phyloP scores from a whole-genome alignment of 2,113 vertebrate species.

The Microtus richardsoni region DNA sequence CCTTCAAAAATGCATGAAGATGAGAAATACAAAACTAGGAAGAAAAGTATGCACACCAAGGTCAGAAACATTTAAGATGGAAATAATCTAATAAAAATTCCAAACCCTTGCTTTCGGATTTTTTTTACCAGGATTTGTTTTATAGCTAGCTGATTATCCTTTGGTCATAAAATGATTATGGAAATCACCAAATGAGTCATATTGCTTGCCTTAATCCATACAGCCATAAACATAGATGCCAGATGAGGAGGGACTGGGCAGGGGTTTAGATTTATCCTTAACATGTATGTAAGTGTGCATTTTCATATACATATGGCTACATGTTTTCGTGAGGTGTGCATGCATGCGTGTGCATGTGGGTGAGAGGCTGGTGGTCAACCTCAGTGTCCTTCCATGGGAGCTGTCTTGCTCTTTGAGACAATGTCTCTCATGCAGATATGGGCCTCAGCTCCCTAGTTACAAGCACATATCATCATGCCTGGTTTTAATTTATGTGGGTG shows the following conservation, averaged over 20 bases:
- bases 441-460: background rate
- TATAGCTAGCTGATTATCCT: background rate
- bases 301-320: background rate
- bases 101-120: background rate
- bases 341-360: rapidly evolving
- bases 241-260: background rate
- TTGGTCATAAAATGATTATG: conserved; percentile 40
- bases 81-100: background rate
- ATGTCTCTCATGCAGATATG: background rate
- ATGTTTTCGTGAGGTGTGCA: background rate
- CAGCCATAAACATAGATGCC: background rate
- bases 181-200: background rate
- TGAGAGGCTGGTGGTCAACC: background rate
- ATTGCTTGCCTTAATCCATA: background rate
- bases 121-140: background rate
- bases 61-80: background rate
- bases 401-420: background rate
- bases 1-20: background rate
- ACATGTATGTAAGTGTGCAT: background rate
- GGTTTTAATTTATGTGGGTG: background rate
- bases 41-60: background rate
- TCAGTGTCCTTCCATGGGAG: background rate
- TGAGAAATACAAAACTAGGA: conserved; percentile 37
- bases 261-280: background rate
- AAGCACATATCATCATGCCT: background rate